Evolutionary conservation across 2,113 vertebrate genomes (phyloP).

Genomic region (Pelecanus crispus): DNA sequence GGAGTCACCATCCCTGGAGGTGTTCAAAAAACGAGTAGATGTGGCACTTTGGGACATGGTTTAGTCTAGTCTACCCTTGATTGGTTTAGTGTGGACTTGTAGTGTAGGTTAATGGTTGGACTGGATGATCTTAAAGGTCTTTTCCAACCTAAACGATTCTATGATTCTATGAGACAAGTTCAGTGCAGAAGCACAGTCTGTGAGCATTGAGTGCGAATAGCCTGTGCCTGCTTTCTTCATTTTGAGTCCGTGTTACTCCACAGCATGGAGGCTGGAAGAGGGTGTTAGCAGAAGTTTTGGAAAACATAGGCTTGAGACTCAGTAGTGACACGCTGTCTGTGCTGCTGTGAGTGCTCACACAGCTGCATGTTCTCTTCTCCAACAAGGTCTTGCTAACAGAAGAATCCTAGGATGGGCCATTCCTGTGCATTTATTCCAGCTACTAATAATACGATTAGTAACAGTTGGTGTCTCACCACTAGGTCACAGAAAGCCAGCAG

Average conservation of each 20-base stretch:
- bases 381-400: background rate
- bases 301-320: background rate
- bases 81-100: too few species aligned
- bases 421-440: background rate
- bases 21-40: too few species aligned
- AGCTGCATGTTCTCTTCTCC: background rate
- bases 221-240: background rate
- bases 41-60: too few species aligned
- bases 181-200: background rate
- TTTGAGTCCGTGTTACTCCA: background rate
- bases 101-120: too few species aligned
- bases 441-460: background rate
- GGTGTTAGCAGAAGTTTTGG: background rate
- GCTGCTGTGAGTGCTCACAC: background rate
- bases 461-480: background rate
- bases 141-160: too few species aligned
- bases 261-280: background rate
- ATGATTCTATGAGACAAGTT: too few species aligned
- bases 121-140: too few species aligned
- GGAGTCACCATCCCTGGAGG: too few species aligned
- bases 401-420: background rate
- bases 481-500: background rate
- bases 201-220: background rate
- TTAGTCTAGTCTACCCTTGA: too few species aligned
- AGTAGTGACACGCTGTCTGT: accelerated